Evolutionary conservation across 2,888 invertebrate genomes (phyloP), one percentile per base, ranked within the genome.

Genomic region (Diogma glabrata): DNA sequence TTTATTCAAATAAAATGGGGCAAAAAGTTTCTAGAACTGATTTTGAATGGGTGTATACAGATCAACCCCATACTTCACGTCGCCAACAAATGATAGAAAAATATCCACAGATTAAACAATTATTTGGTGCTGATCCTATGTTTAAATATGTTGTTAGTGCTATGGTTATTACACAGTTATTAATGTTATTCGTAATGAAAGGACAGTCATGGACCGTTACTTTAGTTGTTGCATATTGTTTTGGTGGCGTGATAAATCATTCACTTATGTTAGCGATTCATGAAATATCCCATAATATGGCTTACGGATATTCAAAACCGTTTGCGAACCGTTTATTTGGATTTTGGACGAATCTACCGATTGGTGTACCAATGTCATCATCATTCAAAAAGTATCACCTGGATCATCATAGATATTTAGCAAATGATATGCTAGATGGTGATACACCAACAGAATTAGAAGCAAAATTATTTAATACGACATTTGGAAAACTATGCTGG

Each of bases 31-130:
- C 93, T 14, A 77, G 89, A 61, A 82, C 79, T 2, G 93, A 95
- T 73, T 95, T 92, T 66, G 92, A 94, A 67, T 95, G 94, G 94
- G 78, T 81, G 47, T 88, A 88, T 61, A 88, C 87, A 0, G 93
- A 94, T 63, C 94, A 95, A 67, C 95, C 95, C 8, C 95, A 95
- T 69, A 92, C 91, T 7, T 82, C 84, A 55, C 77, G 95, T 57
- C 75, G 95, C 58, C 88, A 88, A 72, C 77, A 87, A 63, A 95
- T 95, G 64, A 73, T 95, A 66, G 91, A 81, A 61, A 93, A 92
- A 71, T 87, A 95, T 68, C 95, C 94, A 2, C 80, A 94, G 69
- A 88, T 95, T 55, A 94, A 93, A 70, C 79, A 88, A 64, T 66
- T 79, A 5, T 80, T 79, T 61, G 79, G 79, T 12, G 82, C 82